Conservation (phyloP, 1,140 invertebrate genomes). For the Neelides sp. region DNA sequence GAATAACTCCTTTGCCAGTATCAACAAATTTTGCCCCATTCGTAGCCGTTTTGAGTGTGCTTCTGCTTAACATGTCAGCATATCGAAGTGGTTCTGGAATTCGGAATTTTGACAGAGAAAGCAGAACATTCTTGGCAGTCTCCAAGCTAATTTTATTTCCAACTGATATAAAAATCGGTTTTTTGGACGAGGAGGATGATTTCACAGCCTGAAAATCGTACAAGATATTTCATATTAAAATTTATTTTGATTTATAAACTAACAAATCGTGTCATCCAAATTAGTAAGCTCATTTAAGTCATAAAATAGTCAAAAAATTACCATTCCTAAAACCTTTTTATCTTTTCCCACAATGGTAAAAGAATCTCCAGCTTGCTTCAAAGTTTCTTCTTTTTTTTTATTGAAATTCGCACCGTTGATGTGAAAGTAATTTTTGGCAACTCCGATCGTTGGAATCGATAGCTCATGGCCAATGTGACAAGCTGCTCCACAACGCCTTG, state of each 20-base stretch:
- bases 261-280: neutral
- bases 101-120: constrained; percentile 36
- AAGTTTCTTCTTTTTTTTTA: constrained; percentile 13
- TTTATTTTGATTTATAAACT: neutral
- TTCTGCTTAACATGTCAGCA: constrained; percentile 33
- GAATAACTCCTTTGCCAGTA: too few relatives aligned
- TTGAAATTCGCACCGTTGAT: constrained; percentile 20
- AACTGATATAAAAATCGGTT: constrained; percentile 40
- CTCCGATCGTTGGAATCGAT: constrained; percentile 29
- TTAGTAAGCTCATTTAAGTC: neutral
- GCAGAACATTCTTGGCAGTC: constrained; percentile 36
- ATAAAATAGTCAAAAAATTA: constrained; percentile 13
- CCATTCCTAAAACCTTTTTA: constrained; percentile 26
- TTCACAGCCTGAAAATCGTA: constrained; percentile 29
- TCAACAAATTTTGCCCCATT: too few relatives aligned
- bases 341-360: constrained; percentile 1
- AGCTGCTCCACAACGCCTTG: constrained; percentile 29
- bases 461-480: constrained; percentile 30
- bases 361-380: constrained; percentile 15
- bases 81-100: constrained; percentile 40
- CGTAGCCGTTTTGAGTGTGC: too few relatives aligned
- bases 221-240: neutral
- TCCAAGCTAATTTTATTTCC: constrained; percentile 39
- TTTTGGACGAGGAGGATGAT: constrained; percentile 29
- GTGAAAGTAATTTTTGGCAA: constrained; percentile 32